Evolutionary conservation across 2,888 invertebrate species (phyloP).

Genomic region (Bellardia bayeri): DNA sequence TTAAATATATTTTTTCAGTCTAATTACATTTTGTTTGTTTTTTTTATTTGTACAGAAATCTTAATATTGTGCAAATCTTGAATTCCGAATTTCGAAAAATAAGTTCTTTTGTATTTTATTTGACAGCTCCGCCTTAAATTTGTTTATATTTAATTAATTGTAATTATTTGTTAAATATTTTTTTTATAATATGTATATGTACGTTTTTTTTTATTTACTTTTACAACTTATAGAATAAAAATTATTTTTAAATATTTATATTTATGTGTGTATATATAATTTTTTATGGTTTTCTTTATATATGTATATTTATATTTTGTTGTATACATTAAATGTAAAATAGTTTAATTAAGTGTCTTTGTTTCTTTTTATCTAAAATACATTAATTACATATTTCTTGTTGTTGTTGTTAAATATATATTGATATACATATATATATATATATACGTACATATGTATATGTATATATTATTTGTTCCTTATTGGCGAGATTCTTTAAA

Average conservation of each 20-base stretch:
- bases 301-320: slow-evolving; percentile 44
- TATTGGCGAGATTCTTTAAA: slow-evolving; percentile 77
- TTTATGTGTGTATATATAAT: slow-evolving; percentile 39
- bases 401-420: slow-evolving; percentile 40
- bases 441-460: too few species aligned
- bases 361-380: slow-evolving; percentile 71
- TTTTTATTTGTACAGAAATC: too few species aligned
- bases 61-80: too few species aligned
- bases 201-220: slow-evolving; percentile 42
- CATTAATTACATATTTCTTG: slow-evolving; percentile 65
- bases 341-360: slow-evolving; percentile 72
- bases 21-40: not conserved
- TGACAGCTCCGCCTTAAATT: not conserved
- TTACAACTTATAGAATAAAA: slow-evolving; percentile 63
- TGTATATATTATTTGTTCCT: slow-evolving; percentile 75
- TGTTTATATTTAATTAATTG: not conserved
- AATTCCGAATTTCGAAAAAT: slow-evolving; percentile 12
- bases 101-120: not conserved
- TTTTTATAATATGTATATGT: slow-evolving; percentile 59
- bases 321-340: slow-evolving; percentile 74
- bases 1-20: not conserved
- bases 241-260: slow-evolving; percentile 66
- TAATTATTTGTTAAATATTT: slow-evolving; percentile 33
- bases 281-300: slow-evolving; percentile 44
- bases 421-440: too few species aligned